A percentile compares a stretch with the other conserved stretches of the same genome.
phyloP scores from a whole-genome alignment of 2,797 vertebrate species.

The Sphaeramia orbicularis region DNA sequence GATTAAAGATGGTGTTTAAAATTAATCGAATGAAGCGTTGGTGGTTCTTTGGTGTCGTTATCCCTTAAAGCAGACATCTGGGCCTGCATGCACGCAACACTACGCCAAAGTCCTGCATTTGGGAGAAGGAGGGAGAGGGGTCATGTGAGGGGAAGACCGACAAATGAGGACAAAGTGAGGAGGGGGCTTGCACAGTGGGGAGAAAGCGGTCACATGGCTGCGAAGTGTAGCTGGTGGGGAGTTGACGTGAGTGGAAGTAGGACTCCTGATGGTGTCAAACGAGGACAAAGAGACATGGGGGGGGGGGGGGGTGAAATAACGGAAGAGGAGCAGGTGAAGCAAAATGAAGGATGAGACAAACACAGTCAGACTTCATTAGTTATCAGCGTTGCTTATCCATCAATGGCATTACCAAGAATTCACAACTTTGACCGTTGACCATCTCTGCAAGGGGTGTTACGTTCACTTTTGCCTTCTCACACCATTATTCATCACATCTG shows the following conservation, averaged over 20 bases:
- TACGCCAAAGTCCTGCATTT: slow-evolving; percentile 1
- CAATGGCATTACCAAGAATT: slow-evolving; percentile 28
- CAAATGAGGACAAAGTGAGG: slow-evolving; percentile 62
- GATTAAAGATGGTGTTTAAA: background rate
- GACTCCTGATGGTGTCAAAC: slow-evolving; percentile 38
- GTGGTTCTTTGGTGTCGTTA: background rate
- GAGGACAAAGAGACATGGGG: slow-evolving; percentile 38
- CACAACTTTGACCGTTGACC: background rate
- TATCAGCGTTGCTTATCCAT: slow-evolving; percentile 42
- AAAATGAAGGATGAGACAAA: slow-evolving; percentile 42
- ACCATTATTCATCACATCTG: slow-evolving; percentile 45
- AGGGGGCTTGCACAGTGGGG: slow-evolving; percentile 43
- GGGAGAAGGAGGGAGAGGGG: slow-evolving; percentile 22
- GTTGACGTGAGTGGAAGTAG: slow-evolving; percentile 37
- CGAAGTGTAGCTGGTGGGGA: slow-evolving; percentile 49
- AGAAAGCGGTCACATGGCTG: slow-evolving; percentile 50
- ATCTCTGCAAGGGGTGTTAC: background rate
- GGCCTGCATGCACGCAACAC: slow-evolving; percentile 12
- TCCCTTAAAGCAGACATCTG: slow-evolving; percentile 5
- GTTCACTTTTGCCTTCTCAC: background rate
- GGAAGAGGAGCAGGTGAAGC: slow-evolving; percentile 15
- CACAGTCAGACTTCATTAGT: slow-evolving; percentile 35
- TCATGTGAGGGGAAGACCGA: slow-evolving; percentile 48
- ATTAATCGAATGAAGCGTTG: background rate
- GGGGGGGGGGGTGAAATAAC: background rate